Base-by-base conservation (phyloP, 2,797 vertebrate genomes). In the Cephalopachus bancanus region DNA sequence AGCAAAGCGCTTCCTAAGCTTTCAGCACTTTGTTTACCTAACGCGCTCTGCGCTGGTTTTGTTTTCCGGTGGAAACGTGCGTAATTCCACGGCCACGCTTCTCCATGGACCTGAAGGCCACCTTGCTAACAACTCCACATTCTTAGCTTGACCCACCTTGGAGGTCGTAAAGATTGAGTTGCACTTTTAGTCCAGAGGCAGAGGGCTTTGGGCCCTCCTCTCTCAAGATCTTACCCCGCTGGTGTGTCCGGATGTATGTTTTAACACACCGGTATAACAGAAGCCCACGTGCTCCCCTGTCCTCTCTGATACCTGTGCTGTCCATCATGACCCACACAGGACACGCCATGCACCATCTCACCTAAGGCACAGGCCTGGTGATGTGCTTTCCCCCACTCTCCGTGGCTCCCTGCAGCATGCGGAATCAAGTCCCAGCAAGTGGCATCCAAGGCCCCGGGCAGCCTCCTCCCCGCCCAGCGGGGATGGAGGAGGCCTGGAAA, bases 51-150 rank as follows among this genome's bases (percentile, higher is more conserved):
- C 59, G 51, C 49, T 79, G 87, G 88, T 92, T 97, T 65, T 10
- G 0, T 85, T 88, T 28, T 96, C 75, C 2, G n/a, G 76, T 93
- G 72, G 97, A 97, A 97, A 96, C 93, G 24, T 97, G 26, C 6
- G 7, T 93, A 93, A 71, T n/a, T 90, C 24, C 49, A 33, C 28
- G 72, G 44, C 62, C 22, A 26, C 16, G 10, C 85, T 86, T 83
- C 44, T 84, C 91, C 57, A 7, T 1, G 1, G 17, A 1, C 86
- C 78, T 91, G 53, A 94, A 91, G 28, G 14, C 10, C 72, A 49
- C 86, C 95, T 76, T 85, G 65, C 53, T 76, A 86, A 87, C 57
- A 78, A 60, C 67, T 49, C 51, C 51, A 74, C 26, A 85, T 93
- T 93, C 10, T 65, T 59, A 89, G 24, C 65, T 89, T 88, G 71